These are phyloP conservation scores for Caligus rogercresseyi DNA, from an alignment of 1,140 invertebrate genomes.

Conservation along the genomic window DNA sequence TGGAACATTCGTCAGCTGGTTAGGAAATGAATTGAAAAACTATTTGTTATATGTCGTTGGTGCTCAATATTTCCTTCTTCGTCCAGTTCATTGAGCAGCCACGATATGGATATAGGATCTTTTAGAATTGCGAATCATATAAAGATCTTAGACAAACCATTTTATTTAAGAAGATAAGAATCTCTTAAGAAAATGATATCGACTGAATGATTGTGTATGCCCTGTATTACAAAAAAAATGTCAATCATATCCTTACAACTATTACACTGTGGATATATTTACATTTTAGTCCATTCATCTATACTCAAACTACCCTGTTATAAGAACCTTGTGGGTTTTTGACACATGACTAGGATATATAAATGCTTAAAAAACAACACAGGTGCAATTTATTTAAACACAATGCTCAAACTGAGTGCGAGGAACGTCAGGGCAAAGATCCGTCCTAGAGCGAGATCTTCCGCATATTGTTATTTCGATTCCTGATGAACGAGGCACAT, in stretches of 20 bases:
- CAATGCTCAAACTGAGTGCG: constrained; percentile 17
- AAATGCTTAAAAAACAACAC: not conserved
- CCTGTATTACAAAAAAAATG: not conserved
- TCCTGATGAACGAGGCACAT: not conserved
- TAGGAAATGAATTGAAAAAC: no score
- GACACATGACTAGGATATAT: no score
- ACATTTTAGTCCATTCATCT: not conserved
- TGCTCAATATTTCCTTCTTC: no score
- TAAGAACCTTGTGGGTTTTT: no score
- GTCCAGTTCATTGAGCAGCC: no score
- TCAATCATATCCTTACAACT: not conserved
- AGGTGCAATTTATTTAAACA: constrained; percentile 3
- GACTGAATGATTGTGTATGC: not conserved
- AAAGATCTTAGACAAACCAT: no score
- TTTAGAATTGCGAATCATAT: no score
- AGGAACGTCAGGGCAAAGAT: constrained; percentile 17
- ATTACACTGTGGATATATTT: not conserved
- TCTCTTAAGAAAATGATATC: not conserved
- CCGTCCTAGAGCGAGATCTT: constrained; percentile 7
- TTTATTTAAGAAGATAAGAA: no score
- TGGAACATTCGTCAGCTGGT: no score
- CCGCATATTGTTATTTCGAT: constrained; percentile 13
- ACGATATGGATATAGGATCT: no score
- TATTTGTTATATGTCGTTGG: no score
- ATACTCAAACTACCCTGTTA: not conserved